Evolutionary conservation across 2,888 invertebrate genomes (phyloP), one percentile per base, ranked within the genome.

Genomic region (Ophonus ardosiacus): DNA sequence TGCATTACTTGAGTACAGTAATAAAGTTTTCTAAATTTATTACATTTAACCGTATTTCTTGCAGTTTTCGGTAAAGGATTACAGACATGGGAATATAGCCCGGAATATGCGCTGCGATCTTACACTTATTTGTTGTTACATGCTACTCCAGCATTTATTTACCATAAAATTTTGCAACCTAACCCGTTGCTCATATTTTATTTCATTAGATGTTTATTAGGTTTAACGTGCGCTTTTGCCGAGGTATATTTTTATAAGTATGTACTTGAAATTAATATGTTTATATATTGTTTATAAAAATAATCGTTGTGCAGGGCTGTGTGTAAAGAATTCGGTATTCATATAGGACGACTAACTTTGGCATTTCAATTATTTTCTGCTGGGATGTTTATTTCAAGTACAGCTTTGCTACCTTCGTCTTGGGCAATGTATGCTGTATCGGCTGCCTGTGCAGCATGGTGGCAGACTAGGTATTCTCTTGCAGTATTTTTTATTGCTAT

Each of bases 21-120:
- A 7, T 86, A 59, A 59, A 15, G 18, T 17, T 13, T 5, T 15
- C 38, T 0, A 6, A 31, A 13, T 38, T n/a, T 68, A 38, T 38
- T 68, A 24, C 13, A 24, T 31, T 51, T 31, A 31, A 31, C 31
- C 0, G 31, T 31, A 31, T 31, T 87, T 86, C 83, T 92, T 92
- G 89, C 96, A 92, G 94, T 99, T 78, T 98, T 98, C 90, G 98
- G 98, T 7, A 95, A 94, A 90, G 99, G 99, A 5, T 94, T 99
- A 86, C 99, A 99, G 92, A 99, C 99, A 40, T 99, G 99, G 99
- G 99, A 99, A 91, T 99, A 99, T 91, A 98, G 98, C 89, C 99
- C 99, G 0, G 93, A 94, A 86, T 99, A 95, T 91, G 98, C 98
- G 0, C 94, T 99, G 74, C 93, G 99, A 63, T 99, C 99, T 0